Base-by-base conservation (phyloP, 2,797 vertebrate genomes). In the Thamnophis elegans region DNA sequence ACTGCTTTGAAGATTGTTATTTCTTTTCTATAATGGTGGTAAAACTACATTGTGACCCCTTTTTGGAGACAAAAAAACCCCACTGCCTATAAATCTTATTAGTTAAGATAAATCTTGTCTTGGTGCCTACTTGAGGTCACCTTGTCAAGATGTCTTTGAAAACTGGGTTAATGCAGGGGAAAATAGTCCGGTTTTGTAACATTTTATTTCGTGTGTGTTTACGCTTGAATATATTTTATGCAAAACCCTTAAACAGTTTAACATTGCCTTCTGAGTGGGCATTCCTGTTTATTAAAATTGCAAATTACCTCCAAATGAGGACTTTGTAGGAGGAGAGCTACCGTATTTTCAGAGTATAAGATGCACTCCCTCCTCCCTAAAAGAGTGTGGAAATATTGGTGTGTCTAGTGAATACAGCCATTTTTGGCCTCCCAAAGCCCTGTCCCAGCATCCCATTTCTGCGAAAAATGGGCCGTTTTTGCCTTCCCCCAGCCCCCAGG, bases 1-100 rank as follows among this genome's bases (percentile, higher is more conserved):
- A 89, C 53, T 73, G 51, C 54, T 89, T 73, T 89, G 20, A 89
- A 73, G 65, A 73, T 89, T 73, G 54, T 89, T 73, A 73, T 73
- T 55, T 65, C 89, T 89, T 68, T 54, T 89, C 32, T 47, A 25
- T 62, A 65, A 89, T 89, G 59, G 22, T 89, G 55, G 51, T 11
- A 89, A 89, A 89, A 73, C 62, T 22, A 26, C 26, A n/a, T 55
- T 7, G 47, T 89, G 62, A 65, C 28, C 51, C 20, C 62, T 55
- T 89, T 89, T 51, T 65, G 32, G 56, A 42, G 42, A 59, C 36
- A 59, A 14, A 60, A 56, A 53, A 87, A 12, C 11, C 25, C 58
- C 47, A 51, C 22, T 59, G 58, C 36, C 36, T 88, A 60, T 60
- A 60, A 88, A 60, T 47, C 87, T 88, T 59, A 47, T 36, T 36